These are phyloP conservation scores for Tonatia bakeri DNA, from an alignment of 2,113 vertebrate species.

Conservation along the genomic window DNA sequence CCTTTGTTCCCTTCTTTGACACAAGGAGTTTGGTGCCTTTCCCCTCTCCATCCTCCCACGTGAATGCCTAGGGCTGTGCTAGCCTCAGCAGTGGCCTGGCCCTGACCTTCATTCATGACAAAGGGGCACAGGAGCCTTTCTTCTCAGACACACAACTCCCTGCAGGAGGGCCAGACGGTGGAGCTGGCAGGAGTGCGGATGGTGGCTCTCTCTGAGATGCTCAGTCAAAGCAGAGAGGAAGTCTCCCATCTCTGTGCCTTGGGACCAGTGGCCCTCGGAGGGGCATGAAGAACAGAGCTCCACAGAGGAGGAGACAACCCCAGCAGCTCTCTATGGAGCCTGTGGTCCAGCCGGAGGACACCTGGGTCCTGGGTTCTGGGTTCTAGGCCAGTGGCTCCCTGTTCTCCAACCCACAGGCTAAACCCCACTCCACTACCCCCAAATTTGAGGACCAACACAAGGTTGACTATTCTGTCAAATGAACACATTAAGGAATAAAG, in stretches of 20 bases:
- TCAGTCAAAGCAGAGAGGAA: not conserved
- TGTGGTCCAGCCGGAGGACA: too few relatives aligned
- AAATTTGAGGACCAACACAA: not conserved
- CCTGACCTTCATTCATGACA: not conserved
- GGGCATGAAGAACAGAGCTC: not conserved
- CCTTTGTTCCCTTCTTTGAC: not conserved
- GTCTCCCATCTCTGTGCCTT: not conserved
- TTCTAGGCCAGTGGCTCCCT: not conserved
- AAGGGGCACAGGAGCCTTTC: not conserved
- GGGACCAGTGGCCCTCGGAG: not conserved
- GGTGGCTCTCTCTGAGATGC: rapidly evolving
- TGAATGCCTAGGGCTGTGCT: not conserved
- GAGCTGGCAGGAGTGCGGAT: not conserved
- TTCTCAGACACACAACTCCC: not conserved
- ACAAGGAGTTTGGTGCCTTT: not conserved
- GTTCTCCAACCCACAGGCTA: not conserved
- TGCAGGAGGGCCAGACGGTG: not conserved
- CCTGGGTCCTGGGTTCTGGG: not conserved
- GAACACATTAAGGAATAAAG: not conserved
- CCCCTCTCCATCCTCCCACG: not conserved
- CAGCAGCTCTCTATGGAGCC: not conserved
- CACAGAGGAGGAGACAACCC: rapidly evolving
- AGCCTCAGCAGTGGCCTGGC: not conserved
- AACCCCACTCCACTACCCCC: not conserved
- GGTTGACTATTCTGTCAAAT: not conserved